Evolutionary conservation across 2,888 invertebrate genomes (phyloP), one percentile per base, ranked within the genome.

Genomic region (Euplagia quadripunctaria): DNA sequence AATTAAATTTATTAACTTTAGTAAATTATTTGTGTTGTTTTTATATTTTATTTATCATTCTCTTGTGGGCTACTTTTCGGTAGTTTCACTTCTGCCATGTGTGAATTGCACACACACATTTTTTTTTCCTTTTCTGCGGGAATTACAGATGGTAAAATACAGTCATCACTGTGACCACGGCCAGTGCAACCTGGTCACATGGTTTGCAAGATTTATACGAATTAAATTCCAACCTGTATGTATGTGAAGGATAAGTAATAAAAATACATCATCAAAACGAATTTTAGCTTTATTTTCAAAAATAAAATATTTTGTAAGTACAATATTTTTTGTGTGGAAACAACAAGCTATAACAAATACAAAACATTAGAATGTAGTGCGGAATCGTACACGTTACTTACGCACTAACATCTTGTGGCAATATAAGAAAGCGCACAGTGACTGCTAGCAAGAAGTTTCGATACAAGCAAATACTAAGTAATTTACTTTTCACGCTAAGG

Each of bases 271-370:
- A 55, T 71, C 73, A 88, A 71, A 91, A 92, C 88, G 81, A 90
- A 88, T 90, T n/a, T 89, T 88, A 88, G 82, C 83, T 93, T 93
- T 91, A 91, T 88, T 90, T 95, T 91, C 81, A 94, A 93, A 89
- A 94, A 94, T 81, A 96, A 94, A 87, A 83, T 93, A 94, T 79
- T 8, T 46, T 8, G 43, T 31, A 96, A 92, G 90, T 91, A 92
- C 91, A 92, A 89, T 90, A 87, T 86, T 61, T 58, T 31, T 86
- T 88, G 85, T 82, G 79, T 84, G 84, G 69, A 75, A 73, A 78
- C 76, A 74, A 79, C 77, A 69, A 66, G 67, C 68, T 82, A 74
- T 73, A 76, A 79, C 73, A 73, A 82, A 76, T 82, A 84, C 74
- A 82, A 76, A 79, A 79, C 61, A 46, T 80, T 76, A 78, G 77